Evolutionary conservation across 2,888 invertebrate species (phyloP).

Genomic region (Eutolmus rufibarbis): DNA sequence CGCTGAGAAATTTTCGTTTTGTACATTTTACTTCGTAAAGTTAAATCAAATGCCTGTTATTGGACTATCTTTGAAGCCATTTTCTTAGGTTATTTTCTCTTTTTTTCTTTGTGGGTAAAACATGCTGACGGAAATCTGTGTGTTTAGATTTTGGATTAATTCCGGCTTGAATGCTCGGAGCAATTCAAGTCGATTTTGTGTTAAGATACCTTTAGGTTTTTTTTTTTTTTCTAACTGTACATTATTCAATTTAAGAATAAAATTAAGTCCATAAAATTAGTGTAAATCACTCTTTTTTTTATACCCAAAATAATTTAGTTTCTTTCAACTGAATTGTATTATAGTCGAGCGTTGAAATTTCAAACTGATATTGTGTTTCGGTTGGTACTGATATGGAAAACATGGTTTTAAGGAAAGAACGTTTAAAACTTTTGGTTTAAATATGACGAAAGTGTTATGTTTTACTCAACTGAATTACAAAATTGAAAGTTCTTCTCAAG

Average conservation of each 20-base stretch:
- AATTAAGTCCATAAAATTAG: slow-evolving; percentile 10
- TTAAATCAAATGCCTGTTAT: not conserved
- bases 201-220: slow-evolving; percentile 19
- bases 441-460: no score
- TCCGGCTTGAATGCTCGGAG: not conserved
- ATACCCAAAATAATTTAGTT: not conserved
- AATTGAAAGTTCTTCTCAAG: no score
- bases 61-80: not conserved
- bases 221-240: slow-evolving; percentile 13
- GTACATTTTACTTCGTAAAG: not conserved
- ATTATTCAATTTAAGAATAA: slow-evolving; percentile 27
- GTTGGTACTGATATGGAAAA: no score
- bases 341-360: no score
- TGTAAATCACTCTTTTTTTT: not conserved
- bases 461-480: no score
- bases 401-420: no score
- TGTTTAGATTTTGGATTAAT: not conserved
- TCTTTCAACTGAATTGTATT: no score
- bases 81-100: not conserved
- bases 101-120: not conserved
- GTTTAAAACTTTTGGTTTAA: no score
- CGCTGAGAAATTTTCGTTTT: slow-evolving; percentile 6
- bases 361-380: no score
- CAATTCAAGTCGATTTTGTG: not conserved
- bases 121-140: not conserved